Evolutionary conservation across 1,140 invertebrate genomes (phyloP), one percentile per base, ranked within the genome.

Genomic region (Nilaparvata lugens): DNA sequence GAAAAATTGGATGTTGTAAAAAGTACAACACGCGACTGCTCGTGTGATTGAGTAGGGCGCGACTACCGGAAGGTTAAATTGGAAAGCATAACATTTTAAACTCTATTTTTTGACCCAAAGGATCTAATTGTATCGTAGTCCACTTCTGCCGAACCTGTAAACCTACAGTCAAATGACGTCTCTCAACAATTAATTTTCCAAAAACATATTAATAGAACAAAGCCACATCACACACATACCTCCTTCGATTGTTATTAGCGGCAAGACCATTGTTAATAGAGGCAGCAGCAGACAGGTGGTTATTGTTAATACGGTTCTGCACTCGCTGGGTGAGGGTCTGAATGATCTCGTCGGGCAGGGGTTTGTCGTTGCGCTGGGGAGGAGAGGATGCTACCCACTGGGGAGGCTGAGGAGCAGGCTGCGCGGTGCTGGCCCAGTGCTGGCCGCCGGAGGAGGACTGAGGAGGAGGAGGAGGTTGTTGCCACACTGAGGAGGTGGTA

Each of bases 281-380:
- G 18, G 45, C 21, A 7, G 16, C 5, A 16, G 16, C 21, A 19
- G 45, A 48, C 16, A 19, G 2, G 2, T 18, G 45, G 21, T 48
- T 48, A 23, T 48, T 48, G 45, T 48, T 62, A 28, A 65, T 65
- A 67, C 82, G 76, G 69, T 82, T 83, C 67, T 85, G 84, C 5
- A 86, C 83, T 63, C 85, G 77, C 68, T 86, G 84, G 0, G 84
- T 87, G 4, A 87, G 71, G 18, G 84, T 85, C 67, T 86, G 81
- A 65, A 87, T 87, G 38, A 87, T 81, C 18, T 84, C 78, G 70
- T 87, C 84, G 0, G 85, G 84, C 62, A 87, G 63, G 68, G 83
- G 75, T 81, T 86, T 77, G 40, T 66, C 68, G 67, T 64, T 76
- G 67, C 48, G 24, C 24, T 14, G 52, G n/a, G 55, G 60, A 35